phyloP scores from a whole-genome alignment of 2,888 invertebrate genomes.

The Chymomyza procnemis region DNA sequence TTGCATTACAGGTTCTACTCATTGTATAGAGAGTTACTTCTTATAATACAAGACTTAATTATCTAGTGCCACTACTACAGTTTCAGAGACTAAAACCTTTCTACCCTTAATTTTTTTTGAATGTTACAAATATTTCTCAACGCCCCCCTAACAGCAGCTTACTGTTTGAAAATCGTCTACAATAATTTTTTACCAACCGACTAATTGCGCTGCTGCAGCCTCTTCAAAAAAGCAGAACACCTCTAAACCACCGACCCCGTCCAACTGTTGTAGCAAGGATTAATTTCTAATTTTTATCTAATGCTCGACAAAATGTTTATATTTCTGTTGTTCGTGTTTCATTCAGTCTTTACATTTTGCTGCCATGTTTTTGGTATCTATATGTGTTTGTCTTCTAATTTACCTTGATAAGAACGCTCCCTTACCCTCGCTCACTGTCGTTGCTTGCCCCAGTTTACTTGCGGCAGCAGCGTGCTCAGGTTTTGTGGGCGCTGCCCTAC shows the following conservation, averaged over 20 bases:
- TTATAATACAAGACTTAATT: too few relatives aligned
- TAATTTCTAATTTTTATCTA: conserved; percentile 73
- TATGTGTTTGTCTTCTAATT: conserved; percentile 64
- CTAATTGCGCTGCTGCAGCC: not conserved
- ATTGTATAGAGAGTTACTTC: too few relatives aligned
- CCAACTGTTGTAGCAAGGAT: conserved; percentile 54
- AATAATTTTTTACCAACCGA: not conserved
- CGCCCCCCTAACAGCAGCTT: not conserved
- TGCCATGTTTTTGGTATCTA: conserved; percentile 33
- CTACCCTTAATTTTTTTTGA: too few relatives aligned
- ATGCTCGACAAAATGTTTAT: conserved; percentile 56
- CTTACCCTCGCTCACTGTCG: conserved; percentile 27
- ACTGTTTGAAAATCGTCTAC: not conserved
- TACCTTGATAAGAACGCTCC: conserved; percentile 70
- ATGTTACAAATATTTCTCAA: too few relatives aligned
- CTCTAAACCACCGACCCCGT: not conserved
- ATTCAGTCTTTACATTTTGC: conserved; percentile 55
- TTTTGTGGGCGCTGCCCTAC: conserved; percentile 18
- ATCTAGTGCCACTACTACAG: too few relatives aligned
- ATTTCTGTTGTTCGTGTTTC: conserved; percentile 29
- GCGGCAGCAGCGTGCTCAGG: not conserved
- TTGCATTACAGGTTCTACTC: too few relatives aligned
- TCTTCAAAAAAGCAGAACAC: too few relatives aligned
- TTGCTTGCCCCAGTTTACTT: conserved; percentile 42
- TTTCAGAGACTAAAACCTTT: too few relatives aligned